These are phyloP conservation scores for Zaprionus lachaisei DNA, from an alignment of 1,140 invertebrate genomes.

Conservation along the genomic window DNA sequence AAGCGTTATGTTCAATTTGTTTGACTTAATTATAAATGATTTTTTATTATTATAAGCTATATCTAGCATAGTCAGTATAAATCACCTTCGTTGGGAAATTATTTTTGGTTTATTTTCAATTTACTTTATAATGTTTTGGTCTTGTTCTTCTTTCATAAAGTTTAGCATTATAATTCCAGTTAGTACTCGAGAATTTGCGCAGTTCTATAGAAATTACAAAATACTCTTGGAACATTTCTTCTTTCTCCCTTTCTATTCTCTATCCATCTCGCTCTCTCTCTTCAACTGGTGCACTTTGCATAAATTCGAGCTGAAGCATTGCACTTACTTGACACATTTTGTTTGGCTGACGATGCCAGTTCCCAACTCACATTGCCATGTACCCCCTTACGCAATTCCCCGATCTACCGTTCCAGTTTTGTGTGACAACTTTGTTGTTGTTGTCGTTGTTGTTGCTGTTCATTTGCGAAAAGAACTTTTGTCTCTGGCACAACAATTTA, in stretches of 20 bases:
- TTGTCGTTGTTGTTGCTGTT: constrained; percentile 58
- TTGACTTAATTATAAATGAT: too few relatives aligned
- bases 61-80: neutral
- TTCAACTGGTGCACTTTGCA: constrained; percentile 69
- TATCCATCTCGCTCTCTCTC: constrained; percentile 26
- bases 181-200: constrained; percentile 28
- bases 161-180: constrained; percentile 42
- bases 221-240: constrained; percentile 41
- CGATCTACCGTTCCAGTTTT: constrained; percentile 9
- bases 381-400: neutral
- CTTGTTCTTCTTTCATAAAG: constrained; percentile 8
- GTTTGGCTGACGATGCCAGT: constrained; percentile 47
- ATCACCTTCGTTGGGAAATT: neutral
- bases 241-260: neutral
- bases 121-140: neutral
- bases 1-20: too few relatives aligned
- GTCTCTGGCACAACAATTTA: constrained; percentile 78
- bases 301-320: constrained; percentile 77
- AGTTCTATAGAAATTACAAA: constrained; percentile 58
- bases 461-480: constrained; percentile 70
- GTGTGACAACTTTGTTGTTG: constrained; percentile 51
- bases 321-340: constrained; percentile 79
- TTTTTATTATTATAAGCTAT: neutral
- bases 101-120: neutral
- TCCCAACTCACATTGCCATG: constrained; percentile 4